Percentiles rank a stretch among this genome's conserved stretches.
Evolutionary conservation across 2,888 invertebrate genomes (phyloP).

Genomic region (Notodonta ziczac): DNA sequence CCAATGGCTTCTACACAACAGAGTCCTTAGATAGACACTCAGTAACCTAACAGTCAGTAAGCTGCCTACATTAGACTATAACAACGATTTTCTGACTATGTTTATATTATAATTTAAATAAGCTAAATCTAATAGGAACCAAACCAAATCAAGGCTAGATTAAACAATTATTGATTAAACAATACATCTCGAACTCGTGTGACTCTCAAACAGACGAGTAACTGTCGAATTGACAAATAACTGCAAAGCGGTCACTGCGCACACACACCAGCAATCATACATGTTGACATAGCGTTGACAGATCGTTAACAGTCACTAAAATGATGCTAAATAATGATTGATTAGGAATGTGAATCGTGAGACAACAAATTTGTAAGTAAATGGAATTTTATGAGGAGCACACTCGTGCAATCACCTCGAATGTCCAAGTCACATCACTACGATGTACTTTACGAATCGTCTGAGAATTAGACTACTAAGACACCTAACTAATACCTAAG

Average conservation of each 20-base stretch:
- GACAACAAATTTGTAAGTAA: not conserved
- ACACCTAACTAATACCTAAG: too few species aligned
- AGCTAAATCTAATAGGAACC: too few species aligned
- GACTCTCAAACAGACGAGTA: constrained; percentile 11
- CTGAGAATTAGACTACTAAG: too few species aligned
- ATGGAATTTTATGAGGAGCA: not conserved
- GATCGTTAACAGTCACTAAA: constrained; percentile 28
- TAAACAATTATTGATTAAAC: not conserved
- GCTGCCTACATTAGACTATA: too few species aligned
- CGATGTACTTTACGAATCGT: too few species aligned
- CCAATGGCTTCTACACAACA: too few species aligned
- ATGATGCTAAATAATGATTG: constrained; percentile 17
- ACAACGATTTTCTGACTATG: too few species aligned
- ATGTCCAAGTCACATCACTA: too few species aligned
- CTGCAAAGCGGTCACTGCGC: constrained; percentile 14
- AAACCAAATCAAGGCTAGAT: not conserved
- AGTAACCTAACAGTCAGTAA: too few species aligned
- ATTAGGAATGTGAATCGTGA: constrained; percentile 4
- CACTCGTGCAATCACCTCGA: too few species aligned
- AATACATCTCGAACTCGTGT: not conserved
- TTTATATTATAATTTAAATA: too few species aligned
- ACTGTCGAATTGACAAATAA: constrained; percentile 16
- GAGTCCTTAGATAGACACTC: too few species aligned
- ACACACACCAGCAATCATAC: constrained; percentile 21
- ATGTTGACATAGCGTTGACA: constrained; percentile 35